Conservation (phyloP, 2,113 vertebrate genomes). For the Piprites chloris region DNA sequence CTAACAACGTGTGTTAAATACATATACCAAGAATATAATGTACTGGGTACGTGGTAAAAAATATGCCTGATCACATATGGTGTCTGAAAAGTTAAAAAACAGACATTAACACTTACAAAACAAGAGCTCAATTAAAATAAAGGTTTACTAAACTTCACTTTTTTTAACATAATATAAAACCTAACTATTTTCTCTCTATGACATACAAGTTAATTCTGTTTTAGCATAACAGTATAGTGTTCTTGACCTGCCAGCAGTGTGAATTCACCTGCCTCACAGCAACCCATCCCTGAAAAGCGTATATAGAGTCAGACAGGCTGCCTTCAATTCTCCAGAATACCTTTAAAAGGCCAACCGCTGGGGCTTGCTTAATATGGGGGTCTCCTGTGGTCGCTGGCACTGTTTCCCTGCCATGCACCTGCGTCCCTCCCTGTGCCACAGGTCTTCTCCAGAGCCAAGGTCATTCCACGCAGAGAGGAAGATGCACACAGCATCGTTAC, state of each 20-base stretch:
- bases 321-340: neutral
- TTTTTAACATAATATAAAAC: neutral
- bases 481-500: neutral
- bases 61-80: neutral
- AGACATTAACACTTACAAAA: neutral
- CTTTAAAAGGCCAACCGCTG: neutral
- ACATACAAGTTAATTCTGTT: neutral
- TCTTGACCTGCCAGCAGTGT: neutral
- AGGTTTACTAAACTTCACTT: neutral
- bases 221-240: neutral
- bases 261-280: neutral
- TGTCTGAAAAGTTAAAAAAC: constrained; percentile 24
- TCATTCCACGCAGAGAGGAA: too few species aligned
- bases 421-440: neutral
- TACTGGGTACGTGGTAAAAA: neutral
- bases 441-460: neutral
- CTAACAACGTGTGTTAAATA: neutral
- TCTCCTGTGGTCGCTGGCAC: neutral
- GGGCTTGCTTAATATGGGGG: neutral
- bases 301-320: neutral
- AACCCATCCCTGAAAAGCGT: neutral
- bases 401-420: neutral
- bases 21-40: neutral
- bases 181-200: neutral
- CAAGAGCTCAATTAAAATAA: neutral